Evolutionary conservation across 2,113 vertebrate species (phyloP), one percentile per base, ranked within the genome.

Genomic region (Dasypus novemcinctus): DNA sequence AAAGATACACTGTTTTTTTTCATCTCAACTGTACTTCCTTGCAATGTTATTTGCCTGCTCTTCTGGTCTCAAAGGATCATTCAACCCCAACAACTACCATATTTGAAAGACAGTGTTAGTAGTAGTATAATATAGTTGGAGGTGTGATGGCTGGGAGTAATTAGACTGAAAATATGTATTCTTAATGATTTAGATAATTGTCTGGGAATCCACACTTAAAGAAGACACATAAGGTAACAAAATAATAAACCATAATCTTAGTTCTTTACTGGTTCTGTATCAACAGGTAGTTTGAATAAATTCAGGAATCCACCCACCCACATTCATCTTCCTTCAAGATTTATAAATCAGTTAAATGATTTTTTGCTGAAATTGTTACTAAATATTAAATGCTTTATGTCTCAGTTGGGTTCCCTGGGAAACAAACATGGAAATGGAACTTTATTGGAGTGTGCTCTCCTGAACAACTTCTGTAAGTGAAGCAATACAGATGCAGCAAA

Each of bases 291-390:
- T 83, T 64, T 38, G 52, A 63, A 49, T 88, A 86, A 92, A 91
- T 91, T 94, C 29, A 92, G 69, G 14, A 84, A 76, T 76, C 27
- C 38, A 91, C 36, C 29, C 54, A 57, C 54, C 31, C 52, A 63
- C 33, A n/a, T 81, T 46, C 27, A 88, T 94, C 46, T 68, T 13
- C 49, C 4, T 86, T 94, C 63, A 91, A 87, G 29, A 93, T 75
- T 80, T 95, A 61, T 94, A 87, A 76, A 63, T 93, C 31, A 69
- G 59, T 36, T 80, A 93, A 83, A 63, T 63, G 95, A 96, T 0
- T 1, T 41, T 96, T 91, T 91, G 31, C 7, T 81, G 80, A 80
- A 96, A 93, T 66, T 69, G 43, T 69, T 71, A 20, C 10, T 93
- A 81, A 90, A 78, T 92, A 90, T 91, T 94, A 63, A 71, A 72